These are phyloP conservation scores for Pilophorus perplexus DNA, from an alignment of 2,888 invertebrate genomes.

Conservation along the genomic window DNA sequence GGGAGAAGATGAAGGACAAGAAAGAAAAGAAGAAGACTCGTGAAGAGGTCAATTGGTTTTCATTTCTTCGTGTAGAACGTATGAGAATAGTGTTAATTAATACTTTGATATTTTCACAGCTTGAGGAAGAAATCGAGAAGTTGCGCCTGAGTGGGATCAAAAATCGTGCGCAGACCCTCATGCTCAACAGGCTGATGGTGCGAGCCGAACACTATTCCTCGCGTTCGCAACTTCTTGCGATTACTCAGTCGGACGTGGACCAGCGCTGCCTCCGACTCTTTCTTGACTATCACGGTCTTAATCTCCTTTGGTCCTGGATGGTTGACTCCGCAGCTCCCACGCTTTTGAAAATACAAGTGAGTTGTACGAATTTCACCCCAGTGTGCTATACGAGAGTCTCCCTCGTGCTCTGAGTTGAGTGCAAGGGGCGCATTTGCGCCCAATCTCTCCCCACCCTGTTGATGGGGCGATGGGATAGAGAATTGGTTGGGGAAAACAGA, in stretches of 20 bases:
- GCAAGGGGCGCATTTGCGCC: too few relatives aligned
- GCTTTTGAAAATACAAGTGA: conserved; percentile 48
- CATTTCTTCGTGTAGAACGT: not conserved
- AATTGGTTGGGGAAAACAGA: too few relatives aligned
- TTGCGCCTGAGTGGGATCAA: conserved; percentile 75
- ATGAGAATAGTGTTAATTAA: too few relatives aligned
- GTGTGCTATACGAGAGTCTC: too few relatives aligned
- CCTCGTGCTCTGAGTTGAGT: too few relatives aligned
- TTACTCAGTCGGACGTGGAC: conserved; percentile 72
- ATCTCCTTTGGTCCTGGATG: conserved; percentile 91
- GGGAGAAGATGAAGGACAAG: conserved; percentile 48
- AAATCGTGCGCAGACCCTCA: conserved; percentile 85
- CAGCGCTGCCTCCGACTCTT: conserved; percentile 81
- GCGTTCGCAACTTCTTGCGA: conserved; percentile 68
- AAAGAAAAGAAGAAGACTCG: conserved; percentile 34
- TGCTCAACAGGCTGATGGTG: conserved; percentile 86
- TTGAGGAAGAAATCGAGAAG: conserved; percentile 85
- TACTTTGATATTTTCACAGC: too few relatives aligned
- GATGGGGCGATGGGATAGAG: too few relatives aligned
- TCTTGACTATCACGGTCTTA: conserved; percentile 88
- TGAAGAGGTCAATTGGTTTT: conserved; percentile 25
- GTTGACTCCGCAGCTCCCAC: conserved; percentile 46
- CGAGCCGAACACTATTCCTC: conserved; percentile 80
- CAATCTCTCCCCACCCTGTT: too few relatives aligned
- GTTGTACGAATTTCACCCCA: not conserved